These are phyloP conservation scores for Drosophila nigritarsus DNA, from an alignment of 2,888 invertebrate genomes.

Conservation along the genomic window DNA sequence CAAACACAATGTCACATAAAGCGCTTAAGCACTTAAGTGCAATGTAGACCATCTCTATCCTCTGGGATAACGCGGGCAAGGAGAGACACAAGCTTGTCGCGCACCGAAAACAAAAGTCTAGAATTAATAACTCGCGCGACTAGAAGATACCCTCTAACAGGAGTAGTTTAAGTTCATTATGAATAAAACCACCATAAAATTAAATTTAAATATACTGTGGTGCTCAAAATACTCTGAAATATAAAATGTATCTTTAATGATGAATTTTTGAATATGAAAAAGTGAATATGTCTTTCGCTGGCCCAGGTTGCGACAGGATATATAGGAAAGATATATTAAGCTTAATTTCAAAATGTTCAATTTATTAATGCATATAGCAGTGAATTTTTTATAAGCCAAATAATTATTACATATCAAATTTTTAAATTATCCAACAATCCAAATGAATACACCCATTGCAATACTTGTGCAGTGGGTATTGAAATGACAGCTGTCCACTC, in stretches of 20 bases:
- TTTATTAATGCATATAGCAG: background rate
- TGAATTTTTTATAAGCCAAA: background rate
- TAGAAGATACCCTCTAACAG: background rate
- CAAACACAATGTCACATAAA: conserved; percentile 59
- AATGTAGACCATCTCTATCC: conserved; percentile 45
- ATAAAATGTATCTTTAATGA: background rate
- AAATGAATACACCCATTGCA: background rate
- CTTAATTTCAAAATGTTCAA: background rate
- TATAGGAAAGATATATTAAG: background rate
- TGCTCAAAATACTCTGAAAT: background rate
- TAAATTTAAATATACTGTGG: too few species aligned
- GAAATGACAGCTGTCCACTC: conserved; percentile 45
- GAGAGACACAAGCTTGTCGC: background rate
- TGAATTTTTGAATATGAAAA: background rate
- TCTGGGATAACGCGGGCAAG: background rate
- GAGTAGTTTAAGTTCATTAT: background rate
- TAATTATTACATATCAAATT: background rate
- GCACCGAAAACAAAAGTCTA: conserved; percentile 20
- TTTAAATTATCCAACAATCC: background rate
- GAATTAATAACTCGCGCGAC: conserved; percentile 24
- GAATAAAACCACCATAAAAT: too few species aligned
- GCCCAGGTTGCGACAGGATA: too few species aligned
- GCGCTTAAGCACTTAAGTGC: conserved; percentile 71
- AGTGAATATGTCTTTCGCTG: background rate
- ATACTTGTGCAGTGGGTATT: conserved; percentile 16